Conservation (phyloP, 1,140 invertebrate genomes). For the Orchestia grillus region DNA sequence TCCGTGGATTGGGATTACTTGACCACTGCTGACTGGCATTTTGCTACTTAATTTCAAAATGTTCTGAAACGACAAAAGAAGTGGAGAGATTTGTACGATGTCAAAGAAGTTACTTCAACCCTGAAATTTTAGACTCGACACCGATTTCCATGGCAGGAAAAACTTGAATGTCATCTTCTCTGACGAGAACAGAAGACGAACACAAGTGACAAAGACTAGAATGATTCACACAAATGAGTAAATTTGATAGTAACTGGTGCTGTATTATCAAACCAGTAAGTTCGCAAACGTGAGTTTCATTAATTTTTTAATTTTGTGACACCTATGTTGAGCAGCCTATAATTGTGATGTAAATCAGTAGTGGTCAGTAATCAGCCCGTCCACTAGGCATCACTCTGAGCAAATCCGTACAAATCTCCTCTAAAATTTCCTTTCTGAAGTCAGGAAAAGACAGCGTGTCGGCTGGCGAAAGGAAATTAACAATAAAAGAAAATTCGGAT, state of each 20-base stretch:
- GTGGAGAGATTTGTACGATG: not conserved
- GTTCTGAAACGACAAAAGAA: not conserved
- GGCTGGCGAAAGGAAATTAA: no score
- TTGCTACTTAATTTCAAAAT: not conserved
- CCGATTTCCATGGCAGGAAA: no score
- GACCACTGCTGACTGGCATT: not conserved
- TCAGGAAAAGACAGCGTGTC: not conserved
- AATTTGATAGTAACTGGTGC: no score
- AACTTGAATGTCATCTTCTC: no score
- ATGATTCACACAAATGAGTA: not conserved
- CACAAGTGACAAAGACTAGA: not conserved
- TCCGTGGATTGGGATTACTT: not conserved
- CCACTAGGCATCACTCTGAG: not conserved
- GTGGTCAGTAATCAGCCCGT: not conserved
- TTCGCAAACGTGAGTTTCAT: not conserved
- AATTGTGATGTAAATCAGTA: not conserved
- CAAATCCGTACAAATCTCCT: not conserved
- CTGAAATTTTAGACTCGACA: not conserved
- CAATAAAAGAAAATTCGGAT: no score
- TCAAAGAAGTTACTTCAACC: not conserved
- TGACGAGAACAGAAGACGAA: not conserved
- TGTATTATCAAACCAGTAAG: not conserved
- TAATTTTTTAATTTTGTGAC: not conserved
- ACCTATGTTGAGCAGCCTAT: not conserved
- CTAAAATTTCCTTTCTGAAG: not conserved